Evolutionary conservation across 2,888 invertebrate species (phyloP).

Genomic region (Podabrus alpinus): DNA sequence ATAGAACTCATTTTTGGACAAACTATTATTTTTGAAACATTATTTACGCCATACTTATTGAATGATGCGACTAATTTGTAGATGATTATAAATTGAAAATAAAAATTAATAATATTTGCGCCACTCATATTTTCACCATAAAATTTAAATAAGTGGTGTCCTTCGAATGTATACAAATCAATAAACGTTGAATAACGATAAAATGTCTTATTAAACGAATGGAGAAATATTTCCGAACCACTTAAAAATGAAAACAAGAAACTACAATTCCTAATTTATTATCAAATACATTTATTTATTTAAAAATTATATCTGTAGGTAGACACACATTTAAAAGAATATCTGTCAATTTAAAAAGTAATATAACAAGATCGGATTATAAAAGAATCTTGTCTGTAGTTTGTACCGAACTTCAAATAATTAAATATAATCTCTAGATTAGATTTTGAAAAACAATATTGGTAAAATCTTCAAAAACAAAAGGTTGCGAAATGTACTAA

Average conservation of each 20-base stretch:
- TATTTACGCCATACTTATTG: no score
- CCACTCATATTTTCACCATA: not conserved
- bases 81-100: not conserved
- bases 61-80: not conserved
- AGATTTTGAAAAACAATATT: no score
- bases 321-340: no score
- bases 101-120: not conserved
- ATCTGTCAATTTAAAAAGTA: not conserved
- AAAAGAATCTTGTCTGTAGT: no score
- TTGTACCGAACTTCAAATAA: no score
- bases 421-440: no score
- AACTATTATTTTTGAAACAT: no score
- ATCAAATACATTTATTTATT: not conserved
- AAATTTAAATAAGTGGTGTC: not conserved
- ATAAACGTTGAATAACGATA: not conserved
- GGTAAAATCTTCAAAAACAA: no score
- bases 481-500: no score
- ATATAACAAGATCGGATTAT: not conserved
- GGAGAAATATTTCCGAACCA: not conserved
- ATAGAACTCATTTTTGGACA: no score
- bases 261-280: not conserved
- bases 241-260: not conserved
- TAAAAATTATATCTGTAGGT: not conserved
- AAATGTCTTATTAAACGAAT: not conserved
- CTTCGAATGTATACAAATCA: not conserved